Evolutionary conservation across 2,113 vertebrate genomes (phyloP), one percentile per base, ranked within the genome.

Genomic region (Oryzias celebensis): DNA sequence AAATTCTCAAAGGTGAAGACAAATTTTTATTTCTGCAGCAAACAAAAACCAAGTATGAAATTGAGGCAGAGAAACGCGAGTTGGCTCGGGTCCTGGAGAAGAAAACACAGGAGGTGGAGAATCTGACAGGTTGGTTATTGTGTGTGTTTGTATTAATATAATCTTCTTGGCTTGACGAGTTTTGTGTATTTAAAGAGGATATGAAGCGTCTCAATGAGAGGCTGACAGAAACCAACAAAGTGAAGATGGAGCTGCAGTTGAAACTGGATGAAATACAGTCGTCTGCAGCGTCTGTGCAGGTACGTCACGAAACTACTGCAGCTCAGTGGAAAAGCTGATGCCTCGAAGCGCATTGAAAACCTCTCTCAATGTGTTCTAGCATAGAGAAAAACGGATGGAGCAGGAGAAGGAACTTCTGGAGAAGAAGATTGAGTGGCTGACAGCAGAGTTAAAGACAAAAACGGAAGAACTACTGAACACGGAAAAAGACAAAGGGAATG

Each of bases 11-110:
- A 36, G 36, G 8, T 12, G 10, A 36, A 12, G 10, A 3, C 8
- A 2, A 54, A 0, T 51, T 4, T 68, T 12, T 65, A 4, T 62
- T 10, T 56, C 6, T 24, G 3, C 53, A 85, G 82, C 73, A 89
- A 75, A 80, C 79, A 50, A 94, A 95, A 86, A 83, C 94, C 50
- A 97, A 95, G 76, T 95, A 96, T 90, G 95, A 98, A 75, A 88
- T 96, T 56, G 97, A 98, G 85, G 94, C 94, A 70, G 97, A 99
- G 80, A 98, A 95, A 80, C 87, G 94, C 84, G 96, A 99, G 82
- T 85, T 98, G 84, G 91, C 93, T 20, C 91, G 96, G 77, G 90
- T 93, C 28, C 93, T 94, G 73, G 96, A 99, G 81, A 96, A 94
- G 80, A 90, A 90, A 15, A 94, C 93, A 17, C 96, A 97, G 75